These are phyloP conservation scores for Thalassarche chlororhynchos DNA, from an alignment of 2,113 vertebrate genomes.

Conservation along the genomic window DNA sequence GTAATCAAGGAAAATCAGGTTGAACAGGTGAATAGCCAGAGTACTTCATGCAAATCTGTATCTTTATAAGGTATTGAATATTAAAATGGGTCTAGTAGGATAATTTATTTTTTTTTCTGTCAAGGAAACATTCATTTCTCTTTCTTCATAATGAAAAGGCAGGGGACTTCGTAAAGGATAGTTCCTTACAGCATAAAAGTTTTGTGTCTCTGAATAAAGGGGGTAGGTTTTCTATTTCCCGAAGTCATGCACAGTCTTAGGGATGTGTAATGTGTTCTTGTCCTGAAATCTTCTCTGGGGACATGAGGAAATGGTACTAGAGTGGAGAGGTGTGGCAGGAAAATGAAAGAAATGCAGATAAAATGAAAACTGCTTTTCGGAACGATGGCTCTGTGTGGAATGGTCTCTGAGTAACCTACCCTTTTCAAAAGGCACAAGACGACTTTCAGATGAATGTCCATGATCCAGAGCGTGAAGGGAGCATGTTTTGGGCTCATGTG, in stretches of 20 bases:
- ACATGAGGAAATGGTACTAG: background rate
- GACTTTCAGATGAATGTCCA: background rate
- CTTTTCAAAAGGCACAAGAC: background rate
- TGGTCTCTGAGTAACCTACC: background rate
- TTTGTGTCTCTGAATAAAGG: background rate
- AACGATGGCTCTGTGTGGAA: background rate
- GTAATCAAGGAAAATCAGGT: background rate
- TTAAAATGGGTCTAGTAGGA: background rate
- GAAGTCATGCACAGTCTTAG: background rate
- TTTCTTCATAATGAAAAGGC: background rate
- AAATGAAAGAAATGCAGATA: conserved; percentile 25
- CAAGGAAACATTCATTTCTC: background rate
- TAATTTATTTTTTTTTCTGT: background rate
- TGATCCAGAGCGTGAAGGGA: background rate
- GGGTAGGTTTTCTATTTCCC: background rate
- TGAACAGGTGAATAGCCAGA: background rate
- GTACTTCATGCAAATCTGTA: background rate
- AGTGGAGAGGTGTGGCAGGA: conserved; percentile 4
- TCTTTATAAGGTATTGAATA: background rate
- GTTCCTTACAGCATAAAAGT: background rate
- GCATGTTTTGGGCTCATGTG: background rate
- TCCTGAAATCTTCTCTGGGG: background rate
- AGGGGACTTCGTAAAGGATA: background rate
- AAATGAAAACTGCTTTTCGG: background rate
- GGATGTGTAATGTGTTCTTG: background rate